Evolutionary conservation across 1,140 invertebrate genomes (phyloP), one percentile per base, ranked within the genome.

Genomic region (Hesperophylax magnus): DNA sequence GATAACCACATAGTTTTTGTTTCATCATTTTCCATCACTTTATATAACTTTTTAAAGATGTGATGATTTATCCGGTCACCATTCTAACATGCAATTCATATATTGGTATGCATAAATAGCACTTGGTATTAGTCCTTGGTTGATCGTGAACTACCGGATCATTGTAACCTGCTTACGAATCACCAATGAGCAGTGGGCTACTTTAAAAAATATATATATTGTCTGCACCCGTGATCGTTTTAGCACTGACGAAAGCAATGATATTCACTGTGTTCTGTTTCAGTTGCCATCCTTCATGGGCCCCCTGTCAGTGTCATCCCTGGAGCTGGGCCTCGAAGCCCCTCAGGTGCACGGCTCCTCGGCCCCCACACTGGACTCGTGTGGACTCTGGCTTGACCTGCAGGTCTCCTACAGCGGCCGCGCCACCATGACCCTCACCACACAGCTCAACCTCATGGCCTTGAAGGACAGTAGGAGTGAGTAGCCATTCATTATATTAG

Each of bases 361-460:
- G 34, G 92, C 93, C 84, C 96, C 97, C 0, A 89, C 92, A 65
- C 86, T 97, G 47, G 96, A 99, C 89, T 94, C 96, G 79, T 93
- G 94, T 83, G 98, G 98, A 4, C 89, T 98, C 20, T 99, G 98
- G 98, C 90, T 98, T 4, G 96, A 99, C 89, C 90, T 98, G 15
- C 96, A 98, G 86, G 88, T 99, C 58, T 93, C 93, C 11, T 99
- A 99, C 88, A 93, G 95, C 84, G 98, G 98, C 47, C 93, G 93
- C 69, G 93, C 97, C 34, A 93, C 94, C 77, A 95, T 99, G 91
- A 97, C 96, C 1, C 93, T 99, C n/a, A 96, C 97, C 85, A 99
- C 98, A 0, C 97, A 98, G 87, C 89, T 99, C 31, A 99, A 99
- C 90, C 90, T 99, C 53, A 94, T 99, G 93, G 98, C 97, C 86